phyloP scores from a whole-genome alignment of 2,113 vertebrate species.

The Leucoraja erinaceus region DNA sequence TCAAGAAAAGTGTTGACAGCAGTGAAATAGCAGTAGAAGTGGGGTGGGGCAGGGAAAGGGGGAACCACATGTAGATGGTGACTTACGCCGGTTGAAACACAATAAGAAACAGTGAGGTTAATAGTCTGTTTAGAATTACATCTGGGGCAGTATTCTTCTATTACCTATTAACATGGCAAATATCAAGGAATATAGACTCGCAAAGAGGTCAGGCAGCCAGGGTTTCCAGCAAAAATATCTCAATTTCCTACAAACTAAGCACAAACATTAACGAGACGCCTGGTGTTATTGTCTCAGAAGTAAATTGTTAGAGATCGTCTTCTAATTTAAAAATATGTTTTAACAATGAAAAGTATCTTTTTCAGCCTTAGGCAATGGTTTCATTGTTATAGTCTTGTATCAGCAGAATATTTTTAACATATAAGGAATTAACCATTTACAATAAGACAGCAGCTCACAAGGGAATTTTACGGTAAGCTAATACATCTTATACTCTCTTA shows the following conservation, averaged over 20 bases:
- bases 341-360: background rate
- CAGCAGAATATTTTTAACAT: background rate
- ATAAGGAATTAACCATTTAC: background rate
- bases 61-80: too few relatives aligned
- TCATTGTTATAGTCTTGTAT: background rate
- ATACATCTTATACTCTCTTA: background rate
- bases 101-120: background rate
- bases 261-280: background rate
- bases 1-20: background rate
- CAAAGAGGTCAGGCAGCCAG: background rate
- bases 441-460: background rate
- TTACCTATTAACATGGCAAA: background rate
- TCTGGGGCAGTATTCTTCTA: background rate
- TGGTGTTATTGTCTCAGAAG: background rate
- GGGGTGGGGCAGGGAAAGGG: background rate
- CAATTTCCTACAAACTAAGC: slow-evolving; percentile 2
- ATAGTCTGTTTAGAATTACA: slow-evolving; percentile 5
- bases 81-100: background rate
- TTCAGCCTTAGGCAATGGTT: background rate
- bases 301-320: background rate
- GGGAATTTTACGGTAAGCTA: background rate
- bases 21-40: background rate
- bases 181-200: background rate
- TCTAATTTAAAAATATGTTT: background rate
- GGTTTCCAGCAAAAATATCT: background rate